These are phyloP conservation scores for Hypanus sabinus DNA, from an alignment of 2,113 vertebrate species.

Conservation along the genomic window DNA sequence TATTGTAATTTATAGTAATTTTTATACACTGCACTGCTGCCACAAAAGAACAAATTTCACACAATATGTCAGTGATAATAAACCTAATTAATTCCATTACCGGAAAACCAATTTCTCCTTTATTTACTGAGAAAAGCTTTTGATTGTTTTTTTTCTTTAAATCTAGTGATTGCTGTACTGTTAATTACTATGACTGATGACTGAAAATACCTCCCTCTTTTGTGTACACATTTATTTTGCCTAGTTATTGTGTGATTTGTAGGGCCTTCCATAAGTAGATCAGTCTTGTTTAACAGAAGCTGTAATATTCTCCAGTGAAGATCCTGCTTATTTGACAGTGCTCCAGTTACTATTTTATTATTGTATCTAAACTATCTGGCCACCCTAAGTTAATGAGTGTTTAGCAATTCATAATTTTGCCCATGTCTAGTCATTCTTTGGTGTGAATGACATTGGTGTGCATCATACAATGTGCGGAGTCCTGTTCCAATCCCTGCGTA, in stretches of 20 bases:
- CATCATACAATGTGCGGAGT: neutral
- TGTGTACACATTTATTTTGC: neutral
- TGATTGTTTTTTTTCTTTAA: too few species aligned
- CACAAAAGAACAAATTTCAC: too few species aligned
- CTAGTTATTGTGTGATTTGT: neutral
- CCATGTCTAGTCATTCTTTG: neutral
- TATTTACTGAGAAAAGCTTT: neutral
- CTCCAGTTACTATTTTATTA: neutral
- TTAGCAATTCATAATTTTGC: neutral
- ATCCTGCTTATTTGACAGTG: neutral
- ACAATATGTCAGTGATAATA: too few species aligned
- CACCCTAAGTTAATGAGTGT: neutral
- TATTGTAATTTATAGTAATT: too few species aligned
- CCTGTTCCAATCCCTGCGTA: neutral
- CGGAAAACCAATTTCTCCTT: neutral
- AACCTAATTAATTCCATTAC: neutral
- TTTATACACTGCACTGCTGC: too few species aligned
- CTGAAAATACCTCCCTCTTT: neutral
- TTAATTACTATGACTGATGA: neutral
- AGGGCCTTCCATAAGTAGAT: neutral
- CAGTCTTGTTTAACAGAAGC: neutral
- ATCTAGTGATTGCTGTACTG: neutral
- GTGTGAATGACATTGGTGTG: neutral
- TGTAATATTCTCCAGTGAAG: constrained; percentile 3
- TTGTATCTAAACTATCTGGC: neutral